phyloP scores from a whole-genome alignment of 2,797 vertebrate species.

The Clarias laeviceps region DNA sequence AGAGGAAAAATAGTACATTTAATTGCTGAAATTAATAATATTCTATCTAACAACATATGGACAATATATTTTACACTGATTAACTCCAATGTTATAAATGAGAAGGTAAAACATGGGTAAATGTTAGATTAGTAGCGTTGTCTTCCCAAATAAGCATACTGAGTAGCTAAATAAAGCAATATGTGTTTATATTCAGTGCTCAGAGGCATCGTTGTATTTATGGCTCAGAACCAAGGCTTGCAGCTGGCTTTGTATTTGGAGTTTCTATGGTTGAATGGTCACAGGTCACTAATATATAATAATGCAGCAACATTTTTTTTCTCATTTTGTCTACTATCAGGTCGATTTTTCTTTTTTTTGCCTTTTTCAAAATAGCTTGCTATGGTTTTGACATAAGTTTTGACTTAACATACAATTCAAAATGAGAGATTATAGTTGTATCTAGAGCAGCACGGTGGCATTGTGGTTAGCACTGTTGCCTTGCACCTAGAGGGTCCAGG shows the following conservation, averaged over 20 bases:
- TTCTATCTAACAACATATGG: not conserved
- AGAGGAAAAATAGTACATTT: not conserved
- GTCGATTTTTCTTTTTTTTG: not conserved
- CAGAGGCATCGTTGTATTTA: not conserved
- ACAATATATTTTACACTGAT: not conserved
- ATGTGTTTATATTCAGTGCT: slow-evolving; percentile 5
- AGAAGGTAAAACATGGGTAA: not conserved
- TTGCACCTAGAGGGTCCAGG: too few species aligned
- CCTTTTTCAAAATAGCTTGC: not conserved
- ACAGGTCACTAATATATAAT: not conserved
- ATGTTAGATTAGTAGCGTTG: not conserved
- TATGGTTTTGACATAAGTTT: not conserved
- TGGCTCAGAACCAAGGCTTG: not conserved
- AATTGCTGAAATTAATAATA: not conserved
- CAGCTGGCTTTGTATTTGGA: not conserved
- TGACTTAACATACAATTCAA: not conserved
- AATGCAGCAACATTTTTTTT: not conserved
- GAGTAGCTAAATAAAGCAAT: slow-evolving; percentile 15
- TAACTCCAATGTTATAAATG: not conserved
- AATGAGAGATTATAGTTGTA: not conserved
- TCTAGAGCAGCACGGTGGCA: too few species aligned
- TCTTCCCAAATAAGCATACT: not conserved
- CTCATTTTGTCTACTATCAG: not conserved
- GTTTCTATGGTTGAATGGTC: not conserved
- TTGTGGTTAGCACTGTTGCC: too few species aligned